Evolutionary conservation across 2,888 invertebrate genomes (phyloP), one percentile per base, ranked within the genome.

Genomic region (Rotaria socialis): DNA sequence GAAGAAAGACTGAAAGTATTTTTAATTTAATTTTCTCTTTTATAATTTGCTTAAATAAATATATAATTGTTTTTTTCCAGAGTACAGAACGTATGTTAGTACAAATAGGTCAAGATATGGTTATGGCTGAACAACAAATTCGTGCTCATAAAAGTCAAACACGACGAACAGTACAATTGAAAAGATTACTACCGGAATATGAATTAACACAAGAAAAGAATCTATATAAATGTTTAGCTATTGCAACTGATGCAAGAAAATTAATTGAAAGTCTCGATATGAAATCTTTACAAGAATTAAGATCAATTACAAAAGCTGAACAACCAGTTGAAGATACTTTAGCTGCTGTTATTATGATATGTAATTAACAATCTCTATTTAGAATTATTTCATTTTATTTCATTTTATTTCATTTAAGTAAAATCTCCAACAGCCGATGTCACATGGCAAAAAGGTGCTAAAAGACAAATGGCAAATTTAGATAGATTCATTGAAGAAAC

Each of bases 361-460:
- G 90, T 90, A 88, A 89, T 89, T 50, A 11, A 50, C 50, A 11
- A 19, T 41, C 5, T 27, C 0, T 10, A 35, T 27, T n/a, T 41
- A n/a, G 19, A 52, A 19, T 43, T 22, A 4, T 27, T 5, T 35
- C 7, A 74, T 0, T 16, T 35, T 35, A 35, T 16, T n/a, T 85
- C 41, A 27, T 19, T 8, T 24, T 84, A 56, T 8, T 35, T 14
- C 16, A 5, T 5, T 35, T 7, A 86, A 90, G 90, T 91, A 87
- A 91, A 91, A 88, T 90, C 90, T 7, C 90, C 91, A 35, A 89
- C 90, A 75, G 90, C 91, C 85, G 91, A 91, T 88, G 88, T 91
- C 27, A 91, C 91, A 7, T 91, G 91, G 91, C 90, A 91, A 88
- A 91, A 91, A 88, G 91, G 91, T 67, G 91, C 91, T 7, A 91